Evolutionary conservation across 2,888 invertebrate genomes (phyloP).

Genomic region (Dryobota labecula): DNA sequence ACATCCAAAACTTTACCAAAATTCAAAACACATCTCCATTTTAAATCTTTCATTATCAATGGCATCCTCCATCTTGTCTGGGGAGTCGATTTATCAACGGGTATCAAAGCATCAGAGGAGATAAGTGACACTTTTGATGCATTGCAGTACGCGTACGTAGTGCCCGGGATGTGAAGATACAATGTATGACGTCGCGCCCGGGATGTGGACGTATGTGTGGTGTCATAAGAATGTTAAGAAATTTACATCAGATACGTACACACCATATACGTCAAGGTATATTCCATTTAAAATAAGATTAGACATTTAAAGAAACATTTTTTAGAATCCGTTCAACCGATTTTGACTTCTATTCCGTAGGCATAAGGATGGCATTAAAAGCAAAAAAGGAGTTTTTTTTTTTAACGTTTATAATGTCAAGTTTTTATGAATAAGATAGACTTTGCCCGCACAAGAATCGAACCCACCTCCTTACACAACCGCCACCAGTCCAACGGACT

Average conservation of each 20-base stretch:
- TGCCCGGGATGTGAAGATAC: neutral
- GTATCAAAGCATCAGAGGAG: slow-evolving; percentile 22
- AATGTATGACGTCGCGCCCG: too few relatives aligned
- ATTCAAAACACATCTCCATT: neutral
- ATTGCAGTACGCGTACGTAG: slow-evolving; percentile 1
- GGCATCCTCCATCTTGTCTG: slow-evolving; percentile 2
- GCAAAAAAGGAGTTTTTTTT: too few relatives aligned
- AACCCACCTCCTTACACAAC: neutral
- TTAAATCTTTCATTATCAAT: slow-evolving; percentile 6
- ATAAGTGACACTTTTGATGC: slow-evolving; percentile 40
- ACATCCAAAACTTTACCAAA: neutral
- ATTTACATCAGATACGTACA: too few relatives aligned
- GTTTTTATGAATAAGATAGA: too few relatives aligned
- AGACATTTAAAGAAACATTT: too few relatives aligned
- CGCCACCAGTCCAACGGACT: too few relatives aligned
- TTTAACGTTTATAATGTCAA: neutral
- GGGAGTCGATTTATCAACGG: slow-evolving; percentile 26
- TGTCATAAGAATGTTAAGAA: neutral
- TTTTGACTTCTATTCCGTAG: too few relatives aligned
- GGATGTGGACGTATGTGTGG: neutral
- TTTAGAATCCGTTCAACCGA: too few relatives aligned
- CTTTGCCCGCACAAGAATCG: neutral
- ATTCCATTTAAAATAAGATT: too few relatives aligned
- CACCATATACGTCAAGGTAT: too few relatives aligned
- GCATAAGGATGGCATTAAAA: too few relatives aligned